Conservation (phyloP, 1,140 invertebrate species). For the Pseudachorutes palmiensis region DNA sequence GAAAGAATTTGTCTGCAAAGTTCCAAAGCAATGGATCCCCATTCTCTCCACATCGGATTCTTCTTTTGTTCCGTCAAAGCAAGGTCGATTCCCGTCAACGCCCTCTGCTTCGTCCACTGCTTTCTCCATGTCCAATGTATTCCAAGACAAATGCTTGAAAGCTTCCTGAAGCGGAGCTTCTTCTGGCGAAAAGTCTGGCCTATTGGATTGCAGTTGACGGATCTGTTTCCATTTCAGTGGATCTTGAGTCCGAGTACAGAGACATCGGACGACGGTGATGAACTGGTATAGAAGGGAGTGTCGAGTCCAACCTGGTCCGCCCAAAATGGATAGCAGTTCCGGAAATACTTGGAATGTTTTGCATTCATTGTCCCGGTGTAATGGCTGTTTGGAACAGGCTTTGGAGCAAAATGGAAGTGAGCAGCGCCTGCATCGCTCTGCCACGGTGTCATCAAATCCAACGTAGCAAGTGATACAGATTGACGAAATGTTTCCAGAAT, state of each 20-base stretch:
- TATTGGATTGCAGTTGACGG: constrained; percentile 23
- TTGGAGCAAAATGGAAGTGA: constrained; percentile 10
- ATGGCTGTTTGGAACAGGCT: background rate
- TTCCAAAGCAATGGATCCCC: constrained; percentile 24
- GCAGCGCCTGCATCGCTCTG: constrained; percentile 7
- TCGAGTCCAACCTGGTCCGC: no score
- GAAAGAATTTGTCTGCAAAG: constrained; percentile 33
- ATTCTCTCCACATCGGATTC: constrained; percentile 5
- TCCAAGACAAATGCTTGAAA: constrained; percentile 19
- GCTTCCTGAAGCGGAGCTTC: background rate
- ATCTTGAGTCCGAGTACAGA: constrained; percentile 12
- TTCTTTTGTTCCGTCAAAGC: background rate
- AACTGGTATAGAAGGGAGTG: constrained; percentile 17
- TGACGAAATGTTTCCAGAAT: background rate
- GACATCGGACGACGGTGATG: constrained; percentile 19
- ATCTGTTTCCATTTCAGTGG: constrained; percentile 31
- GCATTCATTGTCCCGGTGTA: constrained; percentile 27
- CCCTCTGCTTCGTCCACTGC: background rate
- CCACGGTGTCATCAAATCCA: background rate
- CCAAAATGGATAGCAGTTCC: constrained; percentile 5
- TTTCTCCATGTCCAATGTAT: constrained; percentile 10
- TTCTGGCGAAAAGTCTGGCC: constrained; percentile 14
- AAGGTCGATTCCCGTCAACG: no score
- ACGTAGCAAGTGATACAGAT: constrained; percentile 11
- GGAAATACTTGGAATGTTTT: constrained; percentile 21